phyloP scores from a whole-genome alignment of 2,797 vertebrate genomes.

The Leptatherina wallacei region DNA sequence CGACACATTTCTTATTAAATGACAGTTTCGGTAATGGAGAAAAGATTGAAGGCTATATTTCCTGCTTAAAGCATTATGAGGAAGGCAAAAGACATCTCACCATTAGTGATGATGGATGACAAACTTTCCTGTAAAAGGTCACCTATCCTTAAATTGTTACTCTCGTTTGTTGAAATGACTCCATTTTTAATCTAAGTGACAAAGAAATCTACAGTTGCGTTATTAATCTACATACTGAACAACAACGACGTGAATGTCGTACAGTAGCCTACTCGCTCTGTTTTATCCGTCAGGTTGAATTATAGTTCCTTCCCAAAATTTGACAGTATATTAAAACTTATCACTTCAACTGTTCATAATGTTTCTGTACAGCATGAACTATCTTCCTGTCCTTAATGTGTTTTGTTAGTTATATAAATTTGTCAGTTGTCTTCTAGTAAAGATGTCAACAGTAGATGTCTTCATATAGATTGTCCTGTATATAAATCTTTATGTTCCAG shows the following conservation, averaged over 20 bases:
- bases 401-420: not conserved
- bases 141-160: slow-evolving; percentile 18
- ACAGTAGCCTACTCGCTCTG: not conserved
- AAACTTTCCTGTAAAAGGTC: slow-evolving; percentile 7
- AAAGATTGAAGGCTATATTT: slow-evolving; percentile 35
- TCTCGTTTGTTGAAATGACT: not conserved
- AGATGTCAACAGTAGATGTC: not conserved
- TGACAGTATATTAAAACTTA: not conserved
- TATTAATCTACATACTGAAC: slow-evolving; percentile 20
- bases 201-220: slow-evolving; percentile 7
- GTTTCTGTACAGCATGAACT: not conserved
- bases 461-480: not conserved
- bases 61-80: slow-evolving; percentile 16
- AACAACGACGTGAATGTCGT: slow-evolving; percentile 2
- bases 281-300: slow-evolving; percentile 1
- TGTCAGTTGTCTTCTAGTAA: not conserved
- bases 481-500: not conserved
- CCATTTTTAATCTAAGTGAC: slow-evolving; percentile 18
- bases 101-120: slow-evolving; percentile 21
- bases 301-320: not conserved
- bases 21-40: slow-evolving; percentile 28
- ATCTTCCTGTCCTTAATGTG: slow-evolving; percentile 7
- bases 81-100: slow-evolving; percentile 37
- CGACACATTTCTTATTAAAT: slow-evolving; percentile 11
- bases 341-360: slow-evolving; percentile 4